Percentiles rank a stretch among this genome's conserved stretches.
Conservation (phyloP, 64 coral and sea anemone species). For the Actinia tenebrosa region DNA sequence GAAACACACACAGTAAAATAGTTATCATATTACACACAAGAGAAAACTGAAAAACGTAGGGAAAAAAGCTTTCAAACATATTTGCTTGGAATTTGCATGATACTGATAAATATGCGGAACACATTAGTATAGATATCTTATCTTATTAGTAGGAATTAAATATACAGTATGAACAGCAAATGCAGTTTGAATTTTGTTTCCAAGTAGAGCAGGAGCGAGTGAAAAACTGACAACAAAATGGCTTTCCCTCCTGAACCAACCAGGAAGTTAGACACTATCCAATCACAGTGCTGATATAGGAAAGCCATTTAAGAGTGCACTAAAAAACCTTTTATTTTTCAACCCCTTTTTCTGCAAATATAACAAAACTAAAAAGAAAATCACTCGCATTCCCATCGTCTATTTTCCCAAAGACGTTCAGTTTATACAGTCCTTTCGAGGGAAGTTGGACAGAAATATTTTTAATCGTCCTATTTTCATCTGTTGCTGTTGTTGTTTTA, state of each 20-base stretch:
- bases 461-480: slow-evolving; percentile 2
- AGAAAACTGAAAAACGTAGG: too few relatives aligned
- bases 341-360: background rate
- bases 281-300: background rate
- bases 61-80: too few relatives aligned
- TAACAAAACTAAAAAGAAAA: background rate
- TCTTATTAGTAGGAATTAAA: too few relatives aligned
- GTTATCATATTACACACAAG: too few relatives aligned
- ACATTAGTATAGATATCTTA: too few relatives aligned
- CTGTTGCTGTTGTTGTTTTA: slow-evolving; percentile 19
- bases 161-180: too few relatives aligned
- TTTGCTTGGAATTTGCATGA: too few relatives aligned
- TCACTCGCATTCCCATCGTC: background rate
- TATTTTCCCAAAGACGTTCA: slow-evolving; percentile 41
- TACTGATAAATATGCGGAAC: too few relatives aligned
- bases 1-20: too few relatives aligned
- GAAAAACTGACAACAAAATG: background rate
- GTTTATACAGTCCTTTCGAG: slow-evolving; percentile 22
- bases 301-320: background rate
- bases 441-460: slow-evolving; percentile 31
- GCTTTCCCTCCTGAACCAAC: background rate
- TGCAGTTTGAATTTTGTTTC: too few relatives aligned
- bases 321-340: background rate
- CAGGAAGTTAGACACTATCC: too few relatives aligned
- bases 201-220: too few relatives aligned